Evolutionary conservation across 2,113 vertebrate species (phyloP), one percentile per base, ranked within the genome.

Genomic region (Solea senegalensis): DNA sequence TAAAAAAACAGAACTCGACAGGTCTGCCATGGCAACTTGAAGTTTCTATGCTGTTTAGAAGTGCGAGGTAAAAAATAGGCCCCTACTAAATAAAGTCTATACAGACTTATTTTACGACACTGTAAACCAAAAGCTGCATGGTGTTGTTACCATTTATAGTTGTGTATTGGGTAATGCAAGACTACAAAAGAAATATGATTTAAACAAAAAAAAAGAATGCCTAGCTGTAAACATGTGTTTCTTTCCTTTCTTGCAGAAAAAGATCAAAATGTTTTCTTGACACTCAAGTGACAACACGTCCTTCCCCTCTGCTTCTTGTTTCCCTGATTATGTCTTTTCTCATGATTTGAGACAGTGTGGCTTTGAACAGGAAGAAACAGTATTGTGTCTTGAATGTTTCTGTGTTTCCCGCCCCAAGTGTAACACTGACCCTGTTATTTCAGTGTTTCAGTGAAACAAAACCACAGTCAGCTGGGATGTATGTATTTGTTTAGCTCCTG

Each of bases 261-360:
- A 69, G 50, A 80, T 74, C 73, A 57, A 72, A 78, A 70, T 71
- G 21, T 46, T 62, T 77, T 56, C 34, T 58, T 68, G 66, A 79
- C 41, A 63, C 39, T 48, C 49, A 7, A 9, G 51, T 45, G 58
- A 28, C 65, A 63, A 27, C n/a, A n/a, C 16, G 16, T 34, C 51
- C 48, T 74, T 21, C 52, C 61, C 9, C 49, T 51, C 39, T 28
- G 14, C 28, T 1, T 13, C 41, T 41, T 50, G 4, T 14, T 21
- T 9, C 34, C 34, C 34, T 34, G 21, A 21, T 21, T 59, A 54
- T 2, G 27, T 39, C 46, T 34, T 14, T 58, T 10, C 34, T 34
- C 34, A 1, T 34, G 34, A 4, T 34, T n/a, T n/a, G n/a, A n/a
- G n/a, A n/a, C n/a, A n/a, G n/a, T n/a, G n/a, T n/a, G n/a, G n/a